Conservation (phyloP, 2,113 vertebrate species). For the Chaetodon auriga region DNA sequence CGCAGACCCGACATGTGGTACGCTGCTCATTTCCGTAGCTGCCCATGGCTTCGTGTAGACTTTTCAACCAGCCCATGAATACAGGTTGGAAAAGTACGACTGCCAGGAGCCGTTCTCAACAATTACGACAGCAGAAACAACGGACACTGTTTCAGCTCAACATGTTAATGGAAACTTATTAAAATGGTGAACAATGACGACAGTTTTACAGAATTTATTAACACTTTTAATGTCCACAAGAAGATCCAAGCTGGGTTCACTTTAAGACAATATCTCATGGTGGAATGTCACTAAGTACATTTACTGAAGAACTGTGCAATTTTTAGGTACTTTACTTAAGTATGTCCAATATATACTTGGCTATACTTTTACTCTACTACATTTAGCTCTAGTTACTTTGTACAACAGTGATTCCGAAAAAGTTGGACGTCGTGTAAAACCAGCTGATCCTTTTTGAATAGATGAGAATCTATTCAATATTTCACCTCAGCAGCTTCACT, state of each 20-base stretch:
- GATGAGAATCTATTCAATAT: no score
- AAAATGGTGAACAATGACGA: background rate
- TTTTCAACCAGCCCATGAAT: conserved; percentile 72
- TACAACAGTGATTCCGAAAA: no score
- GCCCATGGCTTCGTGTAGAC: conserved; percentile 64
- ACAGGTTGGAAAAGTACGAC: conserved; percentile 43
- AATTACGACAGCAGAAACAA: conserved; percentile 19
- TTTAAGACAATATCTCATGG: background rate
- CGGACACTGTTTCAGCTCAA: background rate
- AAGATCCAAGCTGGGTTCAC: background rate
- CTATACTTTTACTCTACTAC: no score
- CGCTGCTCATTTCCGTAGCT: conserved; percentile 80
- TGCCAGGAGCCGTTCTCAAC: conserved; percentile 30
- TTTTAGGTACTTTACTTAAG: no score
- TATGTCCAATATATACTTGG: no score
- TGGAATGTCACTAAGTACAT: no score
- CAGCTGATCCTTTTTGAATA: no score
- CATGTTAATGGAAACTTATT: background rate
- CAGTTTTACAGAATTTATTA: background rate
- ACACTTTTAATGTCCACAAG: background rate
- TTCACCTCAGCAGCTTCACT: no score
- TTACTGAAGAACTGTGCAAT: no score
- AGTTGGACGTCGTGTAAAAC: background rate
- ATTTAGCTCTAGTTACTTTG: no score
- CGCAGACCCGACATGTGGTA: conserved; percentile 69